phyloP scores from a whole-genome alignment of 2,797 vertebrate species.

The Somateria mollissima region DNA sequence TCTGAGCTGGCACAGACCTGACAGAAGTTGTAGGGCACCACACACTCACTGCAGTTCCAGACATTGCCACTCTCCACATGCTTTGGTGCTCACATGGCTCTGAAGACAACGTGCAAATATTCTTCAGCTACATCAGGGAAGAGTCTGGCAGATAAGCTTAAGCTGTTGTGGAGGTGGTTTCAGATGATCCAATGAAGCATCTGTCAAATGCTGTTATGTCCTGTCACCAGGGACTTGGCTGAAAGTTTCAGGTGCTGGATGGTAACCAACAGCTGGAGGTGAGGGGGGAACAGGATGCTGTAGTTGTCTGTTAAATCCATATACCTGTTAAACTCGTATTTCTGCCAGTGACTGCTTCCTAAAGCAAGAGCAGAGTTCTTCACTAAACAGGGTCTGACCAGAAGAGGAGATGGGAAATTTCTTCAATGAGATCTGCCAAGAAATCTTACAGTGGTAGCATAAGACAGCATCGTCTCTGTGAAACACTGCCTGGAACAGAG shows the following conservation, averaged over 20 bases:
- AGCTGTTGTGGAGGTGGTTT: neutral
- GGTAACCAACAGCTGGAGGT: neutral
- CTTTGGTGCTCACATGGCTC: neutral
- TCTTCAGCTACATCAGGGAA: neutral
- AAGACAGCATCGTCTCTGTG: neutral
- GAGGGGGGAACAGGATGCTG: neutral
- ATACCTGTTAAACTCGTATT: neutral
- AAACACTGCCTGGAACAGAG: neutral
- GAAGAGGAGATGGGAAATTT: neutral
- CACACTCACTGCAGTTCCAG: accelerated
- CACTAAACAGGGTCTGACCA: neutral
- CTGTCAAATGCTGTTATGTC: neutral
- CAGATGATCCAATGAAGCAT: neutral
- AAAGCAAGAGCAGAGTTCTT: neutral
- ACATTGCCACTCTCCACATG: neutral
- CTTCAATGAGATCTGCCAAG: neutral
- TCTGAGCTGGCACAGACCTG: neutral
- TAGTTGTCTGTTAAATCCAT: neutral
- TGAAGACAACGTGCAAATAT: neutral
- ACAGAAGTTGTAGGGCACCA: neutral
- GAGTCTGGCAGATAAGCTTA: neutral
- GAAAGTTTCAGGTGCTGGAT: neutral
- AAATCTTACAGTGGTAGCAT: neutral
- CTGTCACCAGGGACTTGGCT: neutral
- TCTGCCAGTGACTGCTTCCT: neutral